Evolutionary conservation across 2,797 vertebrate species (phyloP), one percentile per base, ranked within the genome.

Genomic region (Spinibarbus caldwelli): DNA sequence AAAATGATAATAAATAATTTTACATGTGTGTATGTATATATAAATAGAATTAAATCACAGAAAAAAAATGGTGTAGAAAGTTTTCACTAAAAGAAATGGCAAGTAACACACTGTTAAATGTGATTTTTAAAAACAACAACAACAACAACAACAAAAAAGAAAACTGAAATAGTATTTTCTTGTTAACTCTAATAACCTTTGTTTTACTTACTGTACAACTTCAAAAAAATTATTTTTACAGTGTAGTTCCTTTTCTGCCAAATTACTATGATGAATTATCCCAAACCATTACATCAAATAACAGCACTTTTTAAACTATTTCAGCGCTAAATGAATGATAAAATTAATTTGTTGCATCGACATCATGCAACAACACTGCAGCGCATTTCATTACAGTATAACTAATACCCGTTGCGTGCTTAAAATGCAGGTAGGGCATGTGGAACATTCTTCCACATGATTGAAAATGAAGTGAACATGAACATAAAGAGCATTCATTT

Each of bases 401-500:
- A 47, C 38, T 49, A 49, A 49, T 89, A 88, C 82, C 82, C 82
- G 90, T 91, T 90, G 91, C 92, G 93, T 90, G 88, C 77, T 82
- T 87, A 47, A 38, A 71, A 70, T 45, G 14, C 47, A 45, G 52
- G 47, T 41, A 12, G 66, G 14, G 31, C 10, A 52, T 36, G 31
- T 41, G 21, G 23, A 36, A 29, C 59, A 57, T 92, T 93, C 87
- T 80, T 92, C 88, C 89, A 80, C 91, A 91, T 72, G 36, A 92
- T 88, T 94, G 91, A 93, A 94, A 91, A 89, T 83, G 78, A 87
- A 82, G 86, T 89, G 90, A 92, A 76, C 83, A 91, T 86, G 72
- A 83, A 75, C 17, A 19, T 87, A 78, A 90, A 78, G 72, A 82
- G 73, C 91, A 93, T 95, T 94, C 92, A 93, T 94, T 93, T 93